Percentiles rank a stretch among this genome's conserved stretches.
These are phyloP conservation scores for Glossophaga mutica DNA, from an alignment of 2,797 vertebrate genomes.

Conservation along the genomic window DNA sequence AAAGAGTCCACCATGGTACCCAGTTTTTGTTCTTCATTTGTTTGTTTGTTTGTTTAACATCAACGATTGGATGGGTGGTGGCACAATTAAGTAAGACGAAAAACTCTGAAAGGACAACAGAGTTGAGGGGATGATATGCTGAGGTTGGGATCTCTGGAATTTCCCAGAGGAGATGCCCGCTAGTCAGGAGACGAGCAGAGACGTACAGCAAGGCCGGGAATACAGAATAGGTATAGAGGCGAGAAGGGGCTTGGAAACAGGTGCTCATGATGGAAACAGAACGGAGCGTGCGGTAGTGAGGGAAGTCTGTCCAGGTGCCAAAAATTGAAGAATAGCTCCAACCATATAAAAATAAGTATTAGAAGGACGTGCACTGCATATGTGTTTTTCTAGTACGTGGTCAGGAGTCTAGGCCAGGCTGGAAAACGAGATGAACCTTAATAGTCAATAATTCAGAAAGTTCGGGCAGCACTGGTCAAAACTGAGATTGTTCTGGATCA, in stretches of 20 bases:
- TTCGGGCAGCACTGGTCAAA: neutral
- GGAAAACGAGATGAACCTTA: neutral
- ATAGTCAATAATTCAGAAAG: neutral
- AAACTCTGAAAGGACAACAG: neutral
- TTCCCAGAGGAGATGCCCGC: neutral
- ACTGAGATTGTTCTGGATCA: neutral
- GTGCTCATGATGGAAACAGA: neutral
- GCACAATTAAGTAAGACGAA: neutral
- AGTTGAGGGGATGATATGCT: neutral
- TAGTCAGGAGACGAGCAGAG: neutral
- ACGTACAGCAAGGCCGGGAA: neutral
- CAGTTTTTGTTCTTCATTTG: neutral
- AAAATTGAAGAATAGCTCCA: neutral
- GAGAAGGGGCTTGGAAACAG: neutral
- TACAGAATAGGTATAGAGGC: neutral
- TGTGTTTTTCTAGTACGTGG: neutral
- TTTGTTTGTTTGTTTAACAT: neutral
- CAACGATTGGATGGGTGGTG: neutral
- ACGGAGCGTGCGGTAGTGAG: neutral
- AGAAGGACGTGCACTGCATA: fast-evolving
- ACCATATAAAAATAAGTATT: neutral
- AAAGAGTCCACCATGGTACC: neutral
- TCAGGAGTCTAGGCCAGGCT: neutral
- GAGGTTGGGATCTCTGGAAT: neutral
- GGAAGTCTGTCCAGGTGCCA: neutral